These are phyloP conservation scores for Hemitrygon akajei DNA, from an alignment of 2,797 vertebrate species.

Conservation along the genomic window DNA sequence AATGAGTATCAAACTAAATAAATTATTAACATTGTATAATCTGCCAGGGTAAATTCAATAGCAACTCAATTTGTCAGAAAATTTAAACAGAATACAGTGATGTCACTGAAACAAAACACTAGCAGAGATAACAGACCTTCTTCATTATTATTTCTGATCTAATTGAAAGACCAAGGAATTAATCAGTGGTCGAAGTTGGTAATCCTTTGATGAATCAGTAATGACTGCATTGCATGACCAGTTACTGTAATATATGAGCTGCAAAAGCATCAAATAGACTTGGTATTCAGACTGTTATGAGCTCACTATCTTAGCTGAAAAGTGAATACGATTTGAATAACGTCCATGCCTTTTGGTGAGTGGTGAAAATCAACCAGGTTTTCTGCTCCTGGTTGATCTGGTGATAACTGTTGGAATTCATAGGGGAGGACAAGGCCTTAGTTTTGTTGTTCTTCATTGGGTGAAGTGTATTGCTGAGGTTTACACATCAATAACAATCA, in stretches of 20 bases:
- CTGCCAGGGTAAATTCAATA: constrained; percentile 6
- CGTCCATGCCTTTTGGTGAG: not conserved
- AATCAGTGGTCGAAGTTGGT: not conserved
- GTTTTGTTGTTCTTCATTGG: not conserved
- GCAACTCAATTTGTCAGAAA: not conserved
- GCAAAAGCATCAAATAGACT: not conserved
- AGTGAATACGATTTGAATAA: not conserved
- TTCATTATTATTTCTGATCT: not conserved
- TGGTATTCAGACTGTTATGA: not conserved
- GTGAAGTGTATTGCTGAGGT: not conserved
- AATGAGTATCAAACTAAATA: not conserved
- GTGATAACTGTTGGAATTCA: not conserved
- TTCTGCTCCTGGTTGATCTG: not conserved
- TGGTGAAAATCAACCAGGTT: not conserved
- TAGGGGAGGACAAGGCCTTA: not conserved
- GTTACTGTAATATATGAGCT: not conserved
- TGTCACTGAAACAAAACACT: not conserved
- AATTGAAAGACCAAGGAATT: not conserved
- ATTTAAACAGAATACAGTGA: not conserved
- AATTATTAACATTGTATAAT: constrained; percentile 17
- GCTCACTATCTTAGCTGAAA: not conserved
- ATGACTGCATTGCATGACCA: not conserved
- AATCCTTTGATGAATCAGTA: not conserved
- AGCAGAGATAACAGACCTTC: not conserved
- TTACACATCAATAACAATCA: not conserved